phyloP scores from a whole-genome alignment of 2,888 invertebrate genomes.

The Amaurobius ferox region DNA sequence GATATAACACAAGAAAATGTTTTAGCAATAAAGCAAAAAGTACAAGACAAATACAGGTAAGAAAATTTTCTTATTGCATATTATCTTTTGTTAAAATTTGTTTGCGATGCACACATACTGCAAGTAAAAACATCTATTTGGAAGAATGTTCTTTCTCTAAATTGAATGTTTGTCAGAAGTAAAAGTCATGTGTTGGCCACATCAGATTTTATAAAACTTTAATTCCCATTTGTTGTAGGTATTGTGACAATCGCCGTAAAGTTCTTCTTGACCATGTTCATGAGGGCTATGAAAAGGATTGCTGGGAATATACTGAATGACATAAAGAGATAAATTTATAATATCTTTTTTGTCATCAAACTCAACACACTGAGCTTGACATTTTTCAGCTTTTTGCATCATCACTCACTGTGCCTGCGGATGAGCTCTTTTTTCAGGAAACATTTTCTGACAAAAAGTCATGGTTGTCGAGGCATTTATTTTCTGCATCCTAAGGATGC shows the following conservation, averaged over 20 bases:
- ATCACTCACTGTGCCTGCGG: not conserved
- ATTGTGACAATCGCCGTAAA: constrained; percentile 97
- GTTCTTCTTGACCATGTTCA: constrained; percentile 97
- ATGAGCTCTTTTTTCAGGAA: too few relatives aligned
- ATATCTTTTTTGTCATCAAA: not conserved
- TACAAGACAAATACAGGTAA: constrained; percentile 97
- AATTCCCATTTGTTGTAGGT: constrained; percentile 82
- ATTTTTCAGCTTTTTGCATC: not conserved
- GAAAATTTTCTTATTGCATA: too few relatives aligned
- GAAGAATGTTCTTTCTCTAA: too few relatives aligned
- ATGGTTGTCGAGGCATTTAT: not conserved
- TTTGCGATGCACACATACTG: too few relatives aligned
- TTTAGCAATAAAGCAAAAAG: constrained; percentile 98
- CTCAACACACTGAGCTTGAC: not conserved
- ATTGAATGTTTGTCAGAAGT: too few relatives aligned
- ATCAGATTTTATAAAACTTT: too few relatives aligned
- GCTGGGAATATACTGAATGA: constrained; percentile 95
- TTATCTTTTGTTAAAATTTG: too few relatives aligned
- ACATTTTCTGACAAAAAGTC: too few relatives aligned
- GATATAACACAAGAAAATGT: constrained; percentile 98
- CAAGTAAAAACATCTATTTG: too few relatives aligned
- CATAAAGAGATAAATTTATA: not conserved
- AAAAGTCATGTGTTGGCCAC: too few relatives aligned
- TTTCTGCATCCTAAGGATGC: not conserved
- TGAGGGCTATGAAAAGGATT: constrained; percentile 98